phyloP scores from a whole-genome alignment of 1,140 invertebrate species.

The Chionoecetes opilio region DNA sequence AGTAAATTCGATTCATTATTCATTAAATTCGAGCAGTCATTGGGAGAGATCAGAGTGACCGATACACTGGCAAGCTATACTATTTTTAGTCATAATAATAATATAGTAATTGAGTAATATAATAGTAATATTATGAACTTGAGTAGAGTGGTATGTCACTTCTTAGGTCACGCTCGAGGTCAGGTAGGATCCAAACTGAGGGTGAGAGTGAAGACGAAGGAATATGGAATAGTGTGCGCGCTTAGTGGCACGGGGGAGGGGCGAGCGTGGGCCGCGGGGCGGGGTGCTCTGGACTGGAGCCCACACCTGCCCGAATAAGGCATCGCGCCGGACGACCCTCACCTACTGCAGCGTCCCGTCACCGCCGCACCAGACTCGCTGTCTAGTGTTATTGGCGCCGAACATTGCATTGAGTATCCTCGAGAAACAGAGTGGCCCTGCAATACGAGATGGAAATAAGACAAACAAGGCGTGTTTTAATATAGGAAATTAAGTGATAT shows the following conservation, averaged over 20 bases:
- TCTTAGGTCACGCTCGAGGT: not conserved
- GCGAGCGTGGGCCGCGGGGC: constrained; percentile 52
- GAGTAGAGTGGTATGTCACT: not conserved
- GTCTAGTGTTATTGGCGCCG: not conserved
- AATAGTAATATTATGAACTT: not conserved
- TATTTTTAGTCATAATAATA: too few species aligned
- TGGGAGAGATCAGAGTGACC: not conserved
- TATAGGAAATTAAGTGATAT: too few species aligned
- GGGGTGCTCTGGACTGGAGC: constrained; percentile 70
- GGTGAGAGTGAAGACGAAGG: not conserved
- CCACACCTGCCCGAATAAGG: constrained; percentile 60
- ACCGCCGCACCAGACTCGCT: not conserved
- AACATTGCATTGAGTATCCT: too few species aligned
- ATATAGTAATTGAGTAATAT: not conserved
- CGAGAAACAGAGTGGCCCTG: too few species aligned
- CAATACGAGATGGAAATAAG: too few species aligned
- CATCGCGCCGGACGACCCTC: constrained; percentile 46
- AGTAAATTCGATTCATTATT: too few species aligned
- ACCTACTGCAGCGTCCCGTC: constrained; percentile 66
- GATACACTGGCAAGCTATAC: not conserved
- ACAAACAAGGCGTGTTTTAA: too few species aligned
- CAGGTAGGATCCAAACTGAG: not conserved
- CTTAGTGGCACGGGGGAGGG: constrained; percentile 14
- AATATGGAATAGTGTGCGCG: constrained; percentile 5
- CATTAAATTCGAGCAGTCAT: not conserved